Evolutionary conservation across 2,888 invertebrate genomes (phyloP), one percentile per base, ranked within the genome.

Genomic region (Cephus rjabovi): DNA sequence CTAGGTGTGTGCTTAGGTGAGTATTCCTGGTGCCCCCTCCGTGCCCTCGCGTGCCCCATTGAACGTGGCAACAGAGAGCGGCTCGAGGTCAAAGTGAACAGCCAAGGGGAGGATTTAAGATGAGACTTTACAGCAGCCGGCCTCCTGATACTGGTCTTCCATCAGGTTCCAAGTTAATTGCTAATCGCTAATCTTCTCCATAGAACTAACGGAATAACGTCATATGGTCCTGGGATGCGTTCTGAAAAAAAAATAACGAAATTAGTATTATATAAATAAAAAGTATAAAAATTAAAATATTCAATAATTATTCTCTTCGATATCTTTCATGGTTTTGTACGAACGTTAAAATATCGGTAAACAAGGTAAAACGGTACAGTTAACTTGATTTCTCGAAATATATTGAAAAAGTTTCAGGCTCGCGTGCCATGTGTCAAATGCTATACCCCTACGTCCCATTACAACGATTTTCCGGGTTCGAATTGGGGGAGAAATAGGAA

Each of bases 371-470:
- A 56, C 40, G 40, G 40, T 56, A 56, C 40, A 56, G 23, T 56
- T 56, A 23, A 56, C 40, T 23, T 56, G 6, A 9, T 56, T 56
- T 75, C 74, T 77, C 31, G 71, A 71, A 33, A 33, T 33, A 31
- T 11, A 12, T 30, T 71, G 30, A 33, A 33, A 33, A 71, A 71
- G 31, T 33, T 31, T 71, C 6, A 9, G 75, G 79, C 82, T 79
- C 86, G 87, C 84, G 86, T 87, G 88, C 87, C 88, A 88, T 88
- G 87, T 88, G 88, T 86, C 83, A 85, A 83, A 83, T 69, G 83
- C 82, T 84, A 82, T 83, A 82, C 83, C 81, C 84, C 80, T 81
- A 76, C 75, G 75, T 77, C 80, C 74, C 79, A 78, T 79, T 75
- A 78, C 79, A 71, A 79, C 83, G 85, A 86, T 87, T 87, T 87